phyloP scores from a whole-genome alignment of 2,797 vertebrate species.

The Lemur catta region DNA sequence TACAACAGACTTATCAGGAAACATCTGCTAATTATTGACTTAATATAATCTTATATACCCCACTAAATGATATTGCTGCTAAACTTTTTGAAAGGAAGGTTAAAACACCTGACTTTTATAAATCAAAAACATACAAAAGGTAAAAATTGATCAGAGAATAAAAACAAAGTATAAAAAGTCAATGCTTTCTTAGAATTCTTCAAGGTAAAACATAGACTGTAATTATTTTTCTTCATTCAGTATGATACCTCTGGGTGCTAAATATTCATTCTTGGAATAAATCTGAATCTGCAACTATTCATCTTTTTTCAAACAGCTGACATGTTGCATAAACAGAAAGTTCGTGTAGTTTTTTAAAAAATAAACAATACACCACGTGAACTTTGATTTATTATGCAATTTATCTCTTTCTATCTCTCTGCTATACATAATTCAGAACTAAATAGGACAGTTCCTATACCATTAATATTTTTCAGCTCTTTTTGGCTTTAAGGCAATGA shows the following conservation, averaged over 20 bases:
- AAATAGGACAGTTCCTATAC: slow-evolving; percentile 80
- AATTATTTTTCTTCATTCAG: slow-evolving; percentile 83
- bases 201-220: slow-evolving; percentile 76
- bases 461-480: slow-evolving; percentile 86
- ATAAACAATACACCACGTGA: slow-evolving; percentile 84
- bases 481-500: slow-evolving; percentile 85
- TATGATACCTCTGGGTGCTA: slow-evolving; percentile 77
- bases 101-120: slow-evolving; percentile 72
- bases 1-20: slow-evolving; percentile 59
- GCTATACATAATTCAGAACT: slow-evolving; percentile 85
- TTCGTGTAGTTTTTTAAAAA: slow-evolving; percentile 76
- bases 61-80: slow-evolving; percentile 22
- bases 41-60: slow-evolving; percentile 55
- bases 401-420: slow-evolving; percentile 86
- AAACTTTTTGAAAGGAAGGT: slow-evolving; percentile 66
- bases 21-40: slow-evolving; percentile 67
- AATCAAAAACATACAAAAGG: slow-evolving; percentile 72
- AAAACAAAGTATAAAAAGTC: slow-evolving; percentile 75
- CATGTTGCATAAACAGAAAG: slow-evolving; percentile 84
- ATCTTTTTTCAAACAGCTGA: slow-evolving; percentile 85
- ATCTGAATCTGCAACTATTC: slow-evolving; percentile 83
- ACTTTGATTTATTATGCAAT: slow-evolving; percentile 88
- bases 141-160: slow-evolving; percentile 74
- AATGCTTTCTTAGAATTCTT: slow-evolving; percentile 70
- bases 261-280: slow-evolving; percentile 85